phyloP scores from a whole-genome alignment of 2,888 invertebrate genomes.

The Thelaira solivaga region DNA sequence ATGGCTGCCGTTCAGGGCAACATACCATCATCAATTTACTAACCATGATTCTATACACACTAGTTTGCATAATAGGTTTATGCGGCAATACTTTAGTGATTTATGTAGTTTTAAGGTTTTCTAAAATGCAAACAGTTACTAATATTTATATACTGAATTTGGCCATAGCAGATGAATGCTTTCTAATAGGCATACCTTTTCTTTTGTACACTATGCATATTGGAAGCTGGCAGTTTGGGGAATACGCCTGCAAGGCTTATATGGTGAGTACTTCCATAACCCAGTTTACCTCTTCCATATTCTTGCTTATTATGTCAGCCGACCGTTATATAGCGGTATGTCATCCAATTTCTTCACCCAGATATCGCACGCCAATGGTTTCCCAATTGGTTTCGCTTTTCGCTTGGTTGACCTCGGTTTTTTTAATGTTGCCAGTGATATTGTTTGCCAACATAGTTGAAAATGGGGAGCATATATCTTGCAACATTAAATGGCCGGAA shows the following conservation, averaged over 20 bases:
- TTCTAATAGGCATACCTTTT: constrained; percentile 93
- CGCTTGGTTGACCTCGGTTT: constrained; percentile 91
- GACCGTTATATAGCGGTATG: constrained; percentile 96
- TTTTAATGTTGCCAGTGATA: constrained; percentile 93
- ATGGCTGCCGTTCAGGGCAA: constrained; percentile 78
- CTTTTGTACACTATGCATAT: constrained; percentile 87
- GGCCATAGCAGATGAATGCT: constrained; percentile 95
- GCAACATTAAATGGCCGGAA: constrained; percentile 90
- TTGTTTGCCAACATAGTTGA: constrained; percentile 87
- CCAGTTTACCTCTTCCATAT: constrained; percentile 94
- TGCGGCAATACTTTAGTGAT: constrained; percentile 94
- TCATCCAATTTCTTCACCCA: constrained; percentile 92
- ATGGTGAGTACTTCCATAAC: constrained; percentile 95
- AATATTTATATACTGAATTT: constrained; percentile 96
- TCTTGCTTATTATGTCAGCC: constrained; percentile 94
- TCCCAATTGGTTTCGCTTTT: constrained; percentile 89
- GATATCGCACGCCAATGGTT: constrained; percentile 90
- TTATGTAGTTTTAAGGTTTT: constrained; percentile 92
- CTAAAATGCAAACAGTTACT: constrained; percentile 96
- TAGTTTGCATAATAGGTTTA: constrained; percentile 91
- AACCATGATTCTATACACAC: constrained; percentile 86
- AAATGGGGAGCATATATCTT: constrained; percentile 80
- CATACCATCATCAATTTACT: constrained; percentile 79
- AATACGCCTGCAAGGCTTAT: constrained; percentile 92
- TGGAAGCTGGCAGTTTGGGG: constrained; percentile 91